Conservation (phyloP, 2,888 invertebrate genomes). For the Hedychridium roseum region DNA sequence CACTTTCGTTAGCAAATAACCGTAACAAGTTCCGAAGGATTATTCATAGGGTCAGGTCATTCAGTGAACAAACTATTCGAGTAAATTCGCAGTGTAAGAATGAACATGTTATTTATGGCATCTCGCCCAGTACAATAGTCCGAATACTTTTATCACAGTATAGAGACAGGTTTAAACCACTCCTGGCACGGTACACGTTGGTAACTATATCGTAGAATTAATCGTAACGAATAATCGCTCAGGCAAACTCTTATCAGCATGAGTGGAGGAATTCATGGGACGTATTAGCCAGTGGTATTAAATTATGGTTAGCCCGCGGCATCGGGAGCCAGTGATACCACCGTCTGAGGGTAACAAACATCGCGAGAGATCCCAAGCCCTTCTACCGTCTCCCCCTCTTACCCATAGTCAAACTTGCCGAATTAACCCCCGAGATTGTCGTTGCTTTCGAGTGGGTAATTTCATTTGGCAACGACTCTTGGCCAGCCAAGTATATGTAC, state of each 20-base stretch:
- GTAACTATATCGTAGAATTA: neutral
- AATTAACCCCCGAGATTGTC: slow-evolving; percentile 51
- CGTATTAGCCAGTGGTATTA: slow-evolving; percentile 57
- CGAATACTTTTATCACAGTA: too few species aligned
- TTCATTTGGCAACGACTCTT: slow-evolving; percentile 52
- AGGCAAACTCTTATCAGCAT: slow-evolving; percentile 40
- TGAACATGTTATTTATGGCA: too few species aligned
- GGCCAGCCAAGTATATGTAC: too few species aligned
- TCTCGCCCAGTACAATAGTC: too few species aligned
- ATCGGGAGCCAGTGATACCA: slow-evolving; percentile 42
- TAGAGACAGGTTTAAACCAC: too few species aligned
- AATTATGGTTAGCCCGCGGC: slow-evolving; percentile 56
- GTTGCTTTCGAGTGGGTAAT: slow-evolving; percentile 51
- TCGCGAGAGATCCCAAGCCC: too few species aligned
- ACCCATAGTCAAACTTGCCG: slow-evolving; percentile 16
- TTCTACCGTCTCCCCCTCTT: slow-evolving; percentile 27
- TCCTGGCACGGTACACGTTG: too few species aligned
- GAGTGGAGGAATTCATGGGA: slow-evolving; percentile 31
- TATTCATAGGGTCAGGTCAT: too few species aligned
- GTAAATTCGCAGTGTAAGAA: too few species aligned
- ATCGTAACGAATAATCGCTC: neutral
- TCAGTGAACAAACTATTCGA: too few species aligned
- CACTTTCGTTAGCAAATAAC: too few species aligned
- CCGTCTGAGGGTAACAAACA: slow-evolving; percentile 41
- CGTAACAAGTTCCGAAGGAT: too few species aligned